A percentile compares a stretch with the other conserved stretches of the same genome.
Evolutionary conservation across 2,113 vertebrate species (phyloP).

Genomic region (Hemiprocne comata): DNA sequence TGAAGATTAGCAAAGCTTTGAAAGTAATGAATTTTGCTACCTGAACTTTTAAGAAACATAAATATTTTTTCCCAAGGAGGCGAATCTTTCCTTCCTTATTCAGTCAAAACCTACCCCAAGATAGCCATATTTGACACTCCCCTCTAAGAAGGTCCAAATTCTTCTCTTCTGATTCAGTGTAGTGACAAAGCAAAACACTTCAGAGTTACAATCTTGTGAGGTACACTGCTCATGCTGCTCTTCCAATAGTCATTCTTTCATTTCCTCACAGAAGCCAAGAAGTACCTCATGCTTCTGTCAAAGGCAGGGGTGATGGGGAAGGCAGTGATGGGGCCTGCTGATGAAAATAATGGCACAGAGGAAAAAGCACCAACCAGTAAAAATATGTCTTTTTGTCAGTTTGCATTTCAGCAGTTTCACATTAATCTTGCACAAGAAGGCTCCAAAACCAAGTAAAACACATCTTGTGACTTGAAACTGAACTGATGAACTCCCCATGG

Average conservation of each 20-base stretch:
- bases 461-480: conserved; percentile 66
- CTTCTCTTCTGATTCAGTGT: conserved; percentile 5
- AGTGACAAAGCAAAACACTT: conserved; percentile 31
- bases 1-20: background rate
- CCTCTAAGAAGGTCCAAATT: background rate
- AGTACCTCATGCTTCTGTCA: background rate
- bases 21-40: background rate
- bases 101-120: background rate
- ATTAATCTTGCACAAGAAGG: conserved; percentile 66
- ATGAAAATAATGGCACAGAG: background rate
- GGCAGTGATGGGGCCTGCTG: background rate
- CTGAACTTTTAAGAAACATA: background rate
- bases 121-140: background rate
- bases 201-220: background rate
- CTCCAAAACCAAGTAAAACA: conserved; percentile 74
- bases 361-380: conserved; percentile 51
- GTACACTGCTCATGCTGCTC: background rate
- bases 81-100: background rate
- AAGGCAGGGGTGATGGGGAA: background rate
- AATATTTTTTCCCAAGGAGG: background rate
- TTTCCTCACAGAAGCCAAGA: conserved; percentile 25
- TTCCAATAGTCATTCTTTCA: conserved; percentile 7
- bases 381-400: conserved; percentile 57
- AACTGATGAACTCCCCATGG: conserved; percentile 72
- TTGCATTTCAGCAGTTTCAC: conserved; percentile 60